A percentile compares a stretch with the other conserved stretches of the same genome.
These are phyloP conservation scores for Lordiphosa andalusiaca DNA, from an alignment of 2,888 invertebrate species.

Conservation along the genomic window DNA sequence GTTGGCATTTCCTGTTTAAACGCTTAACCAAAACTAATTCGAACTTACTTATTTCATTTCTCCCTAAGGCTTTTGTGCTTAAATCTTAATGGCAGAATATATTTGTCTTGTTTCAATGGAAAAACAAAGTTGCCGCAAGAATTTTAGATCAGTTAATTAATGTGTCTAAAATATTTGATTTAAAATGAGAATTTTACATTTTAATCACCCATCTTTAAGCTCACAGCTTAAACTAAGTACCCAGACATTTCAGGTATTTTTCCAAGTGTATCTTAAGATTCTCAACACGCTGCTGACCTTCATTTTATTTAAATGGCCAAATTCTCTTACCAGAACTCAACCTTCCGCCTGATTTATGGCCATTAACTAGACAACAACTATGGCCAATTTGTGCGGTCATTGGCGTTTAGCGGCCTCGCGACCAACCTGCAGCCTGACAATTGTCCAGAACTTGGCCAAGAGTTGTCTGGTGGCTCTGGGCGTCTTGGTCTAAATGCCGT, in stretches of 20 bases:
- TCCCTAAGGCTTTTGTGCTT: too few relatives aligned
- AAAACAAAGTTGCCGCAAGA: too few relatives aligned
- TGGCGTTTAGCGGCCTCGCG: slow-evolving; percentile 34
- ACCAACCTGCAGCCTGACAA: slow-evolving; percentile 13
- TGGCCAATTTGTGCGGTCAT: slow-evolving; percentile 33
- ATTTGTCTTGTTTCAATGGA: too few relatives aligned
- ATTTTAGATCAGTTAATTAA: too few relatives aligned
- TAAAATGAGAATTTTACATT: too few relatives aligned
- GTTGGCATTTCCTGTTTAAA: slow-evolving; percentile 46
- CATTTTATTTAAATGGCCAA: slow-evolving; percentile 17
- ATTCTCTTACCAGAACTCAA: slow-evolving; percentile 29
- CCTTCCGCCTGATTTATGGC: slow-evolving; percentile 50
- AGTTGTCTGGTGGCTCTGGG: slow-evolving; percentile 31
- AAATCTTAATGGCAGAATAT: too few relatives aligned
- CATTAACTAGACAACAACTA: slow-evolving; percentile 41
- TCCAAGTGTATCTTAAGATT: slow-evolving; percentile 15
- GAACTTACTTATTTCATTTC: too few relatives aligned
- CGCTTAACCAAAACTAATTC: slow-evolving; percentile 4
- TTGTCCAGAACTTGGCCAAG: slow-evolving; percentile 18
- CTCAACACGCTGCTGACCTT: slow-evolving; percentile 22
- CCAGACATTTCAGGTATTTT: neutral
- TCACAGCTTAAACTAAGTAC: too few relatives aligned
- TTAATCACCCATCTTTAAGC: too few relatives aligned
- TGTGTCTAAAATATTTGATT: too few relatives aligned
- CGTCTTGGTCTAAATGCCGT: slow-evolving; percentile 50